phyloP scores from a whole-genome alignment of 2,888 invertebrate species.

The Morpho helenor region DNA sequence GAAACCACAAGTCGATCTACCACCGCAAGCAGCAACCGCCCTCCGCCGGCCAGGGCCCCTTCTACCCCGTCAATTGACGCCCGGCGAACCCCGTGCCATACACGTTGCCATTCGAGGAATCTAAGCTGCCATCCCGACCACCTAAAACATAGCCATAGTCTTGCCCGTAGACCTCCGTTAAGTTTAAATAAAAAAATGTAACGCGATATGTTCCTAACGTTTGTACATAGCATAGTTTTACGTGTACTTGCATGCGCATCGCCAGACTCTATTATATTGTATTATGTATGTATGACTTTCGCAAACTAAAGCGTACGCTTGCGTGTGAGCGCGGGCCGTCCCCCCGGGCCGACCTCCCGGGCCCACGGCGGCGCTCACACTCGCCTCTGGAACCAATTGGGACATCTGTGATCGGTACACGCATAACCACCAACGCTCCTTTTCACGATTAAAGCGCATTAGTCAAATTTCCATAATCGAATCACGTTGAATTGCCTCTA shows the following conservation, averaged over 20 bases:
- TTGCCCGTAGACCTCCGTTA: slow-evolving; percentile 73
- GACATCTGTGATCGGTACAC: slow-evolving; percentile 74
- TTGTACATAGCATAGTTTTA: slow-evolving; percentile 76
- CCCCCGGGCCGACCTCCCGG: slow-evolving; percentile 18
- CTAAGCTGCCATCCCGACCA: slow-evolving; percentile 72
- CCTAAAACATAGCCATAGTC: slow-evolving; percentile 70
- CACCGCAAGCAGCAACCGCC: slow-evolving; percentile 90
- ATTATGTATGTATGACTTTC: slow-evolving; percentile 63
- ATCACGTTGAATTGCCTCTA: slow-evolving; percentile 67
- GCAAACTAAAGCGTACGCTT: slow-evolving; percentile 53
- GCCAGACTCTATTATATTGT: slow-evolving; percentile 35
- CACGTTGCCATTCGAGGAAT: slow-evolving; percentile 63
- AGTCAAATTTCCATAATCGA: slow-evolving; percentile 55
- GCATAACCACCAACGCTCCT: slow-evolving; percentile 74
- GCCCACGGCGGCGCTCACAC: slow-evolving; percentile 33
- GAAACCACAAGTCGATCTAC: slow-evolving; percentile 96
- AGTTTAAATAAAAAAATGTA: slow-evolving; percentile 55
- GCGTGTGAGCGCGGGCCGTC: slow-evolving; percentile 48
- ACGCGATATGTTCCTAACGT: slow-evolving; percentile 77
- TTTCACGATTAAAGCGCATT: slow-evolving; percentile 65
- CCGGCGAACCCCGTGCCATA: slow-evolving; percentile 39
- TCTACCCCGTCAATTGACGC: slow-evolving; percentile 72
- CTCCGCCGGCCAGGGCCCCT: slow-evolving; percentile 60
- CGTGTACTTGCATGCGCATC: slow-evolving; percentile 73
- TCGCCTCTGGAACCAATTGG: slow-evolving; percentile 77